phyloP scores from a whole-genome alignment of 2,113 vertebrate species.

The Phodopus roborovskii region DNA sequence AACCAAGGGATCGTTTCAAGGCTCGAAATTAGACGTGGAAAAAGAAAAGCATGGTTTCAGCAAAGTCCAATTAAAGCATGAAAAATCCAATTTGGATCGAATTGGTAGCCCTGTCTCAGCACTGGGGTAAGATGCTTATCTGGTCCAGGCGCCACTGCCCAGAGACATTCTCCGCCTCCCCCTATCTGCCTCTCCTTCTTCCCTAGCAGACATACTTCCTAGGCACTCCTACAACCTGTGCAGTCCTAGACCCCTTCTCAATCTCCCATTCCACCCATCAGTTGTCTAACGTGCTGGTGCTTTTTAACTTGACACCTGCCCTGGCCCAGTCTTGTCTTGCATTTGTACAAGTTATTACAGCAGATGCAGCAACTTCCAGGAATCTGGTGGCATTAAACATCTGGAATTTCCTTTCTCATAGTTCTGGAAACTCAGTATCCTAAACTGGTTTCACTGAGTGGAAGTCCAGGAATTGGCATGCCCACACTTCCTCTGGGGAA shows the following conservation, averaged over 20 bases:
- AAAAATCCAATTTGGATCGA: slow-evolving; percentile 48
- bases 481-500: fast-evolving
- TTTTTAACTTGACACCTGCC: neutral
- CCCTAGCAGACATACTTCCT: neutral
- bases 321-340: neutral
- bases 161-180: neutral
- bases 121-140: neutral
- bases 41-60: slow-evolving; percentile 62
- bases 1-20: slow-evolving; percentile 25
- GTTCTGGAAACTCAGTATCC: neutral
- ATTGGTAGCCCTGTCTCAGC: slow-evolving; percentile 4
- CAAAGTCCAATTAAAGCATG: slow-evolving; percentile 61
- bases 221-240: neutral
- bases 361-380: neutral
- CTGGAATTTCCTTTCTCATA: neutral
- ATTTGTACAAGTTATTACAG: neutral
- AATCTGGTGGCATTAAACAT: neutral
- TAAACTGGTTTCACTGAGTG: neutral
- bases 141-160: neutral
- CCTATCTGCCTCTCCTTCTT: neutral
- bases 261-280: neutral
- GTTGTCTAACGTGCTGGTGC: neutral
- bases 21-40: slow-evolving; percentile 14
- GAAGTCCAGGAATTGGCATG: neutral
- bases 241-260: neutral